Base-by-base conservation (phyloP, 2,888 invertebrate species). In the Zeuzera pyrina region DNA sequence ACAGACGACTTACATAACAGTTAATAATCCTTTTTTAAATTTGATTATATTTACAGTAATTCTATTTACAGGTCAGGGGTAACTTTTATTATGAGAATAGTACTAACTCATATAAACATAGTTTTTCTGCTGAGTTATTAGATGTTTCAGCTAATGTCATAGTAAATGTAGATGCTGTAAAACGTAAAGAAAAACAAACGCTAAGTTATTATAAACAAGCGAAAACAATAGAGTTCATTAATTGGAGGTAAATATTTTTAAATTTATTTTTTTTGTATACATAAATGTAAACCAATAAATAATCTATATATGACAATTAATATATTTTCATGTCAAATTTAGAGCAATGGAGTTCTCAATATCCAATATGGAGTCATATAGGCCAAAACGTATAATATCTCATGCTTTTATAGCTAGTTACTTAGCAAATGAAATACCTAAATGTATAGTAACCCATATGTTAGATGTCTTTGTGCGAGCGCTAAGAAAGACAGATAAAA, bases 91-190 rank as follows among this genome's bases (percentile, higher is more conserved):
- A 39, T 13, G 36, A 39, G 15, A 45, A 43, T 15, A 29, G 37
- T 12, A 36, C 39, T 8, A n/a, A 23, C 2, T 34, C 32, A 33
- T 22, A n/a, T 6, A 33, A 38, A 22, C 28, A 42, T 16, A 30
- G 29, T 16, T 73, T 72, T 36, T 55, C 56, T 8, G 48, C 51
- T 12, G 69, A 69, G 45, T 45, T 74, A 12, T 42, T 22, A 4
- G 74, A 74, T 27, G 42, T 64, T 3, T 35, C 50, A 12, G 45
- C 63, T 2, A 43, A 57, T 19, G 26, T 61, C 1, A 45, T 50
- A 27, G 29, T 65, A 2, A 33, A 45, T 7, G n/a, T 36, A 29
- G 23, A 31, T 2, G 13, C 30, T 5, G 21, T 12, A 1, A n/a
- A 11, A 16, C 5, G 14, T 53, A 2, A 29, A 41, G 2, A 34